phyloP scores from a whole-genome alignment of 2,888 invertebrate genomes.

The Hypsopygia costalis region DNA sequence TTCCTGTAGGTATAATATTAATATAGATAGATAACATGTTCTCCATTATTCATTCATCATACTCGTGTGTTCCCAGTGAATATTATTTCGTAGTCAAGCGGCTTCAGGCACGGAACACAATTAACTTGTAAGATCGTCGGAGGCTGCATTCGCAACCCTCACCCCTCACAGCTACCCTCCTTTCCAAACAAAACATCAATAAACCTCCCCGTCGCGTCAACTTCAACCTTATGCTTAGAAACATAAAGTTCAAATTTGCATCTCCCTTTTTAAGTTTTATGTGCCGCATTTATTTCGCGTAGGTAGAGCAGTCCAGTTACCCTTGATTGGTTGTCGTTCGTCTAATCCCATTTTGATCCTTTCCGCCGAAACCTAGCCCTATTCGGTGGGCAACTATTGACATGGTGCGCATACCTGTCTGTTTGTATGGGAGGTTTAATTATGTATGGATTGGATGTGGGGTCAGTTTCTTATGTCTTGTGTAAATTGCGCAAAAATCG shows the following conservation, averaged over 20 bases:
- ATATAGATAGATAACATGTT: too few relatives aligned
- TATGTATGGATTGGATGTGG: conserved; percentile 23
- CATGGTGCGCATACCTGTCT: conserved; percentile 54
- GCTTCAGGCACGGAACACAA: conserved; percentile 78
- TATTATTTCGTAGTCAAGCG: conserved; percentile 75
- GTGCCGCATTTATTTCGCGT: conserved; percentile 78
- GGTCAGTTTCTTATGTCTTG: not conserved
- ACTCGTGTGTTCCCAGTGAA: conserved; percentile 42
- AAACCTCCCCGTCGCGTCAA: conserved; percentile 45
- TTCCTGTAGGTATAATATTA: too few relatives aligned
- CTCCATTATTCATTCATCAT: not conserved
- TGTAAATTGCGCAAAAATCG: not conserved
- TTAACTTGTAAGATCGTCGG: conserved; percentile 81
- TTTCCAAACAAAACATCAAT: conserved; percentile 80
- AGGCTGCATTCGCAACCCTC: conserved; percentile 73
- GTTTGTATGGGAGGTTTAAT: conserved; percentile 46
- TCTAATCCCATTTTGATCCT: conserved; percentile 86
- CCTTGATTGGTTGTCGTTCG: conserved; percentile 86
- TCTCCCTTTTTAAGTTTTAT: conserved; percentile 61
- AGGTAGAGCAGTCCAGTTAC: conserved; percentile 81
- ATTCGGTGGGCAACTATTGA: conserved; percentile 77
- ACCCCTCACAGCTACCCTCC: conserved; percentile 72
- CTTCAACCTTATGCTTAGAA: conserved; percentile 30
- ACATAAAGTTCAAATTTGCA: conserved; percentile 32
- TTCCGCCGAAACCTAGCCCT: conserved; percentile 82